Percentiles rank a stretch among this genome's conserved stretches.
Evolutionary conservation across 2,797 vertebrate genomes (phyloP).

Genomic region (Sebastes iracundus): DNA sequence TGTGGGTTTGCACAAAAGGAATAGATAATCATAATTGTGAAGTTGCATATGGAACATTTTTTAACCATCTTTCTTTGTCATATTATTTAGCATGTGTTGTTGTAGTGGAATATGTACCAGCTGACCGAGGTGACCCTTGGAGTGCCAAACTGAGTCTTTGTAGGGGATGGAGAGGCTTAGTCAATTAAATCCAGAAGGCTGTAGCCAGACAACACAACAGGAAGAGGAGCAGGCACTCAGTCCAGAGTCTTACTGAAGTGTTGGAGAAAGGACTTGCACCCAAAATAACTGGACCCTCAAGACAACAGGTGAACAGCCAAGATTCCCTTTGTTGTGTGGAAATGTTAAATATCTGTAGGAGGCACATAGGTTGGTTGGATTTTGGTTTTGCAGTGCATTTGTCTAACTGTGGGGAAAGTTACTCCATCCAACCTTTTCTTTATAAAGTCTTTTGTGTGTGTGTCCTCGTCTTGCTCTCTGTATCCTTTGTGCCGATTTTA

Average conservation of each 20-base stretch:
- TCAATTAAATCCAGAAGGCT: constrained; percentile 70
- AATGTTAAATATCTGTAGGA: background rate
- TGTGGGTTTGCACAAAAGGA: background rate
- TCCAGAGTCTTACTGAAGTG: constrained; percentile 12
- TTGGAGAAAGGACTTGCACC: constrained; percentile 3
- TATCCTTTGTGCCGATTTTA: background rate
- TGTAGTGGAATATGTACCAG: constrained; percentile 5
- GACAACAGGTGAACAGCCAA: constrained; percentile 46
- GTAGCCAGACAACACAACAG: constrained; percentile 42
- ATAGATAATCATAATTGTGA: background rate
- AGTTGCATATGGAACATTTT: background rate
- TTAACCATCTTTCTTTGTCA: background rate
- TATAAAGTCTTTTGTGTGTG: background rate
- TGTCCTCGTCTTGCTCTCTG: background rate
- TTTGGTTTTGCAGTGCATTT: background rate
- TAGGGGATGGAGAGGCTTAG: constrained; percentile 70
- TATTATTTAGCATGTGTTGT: background rate
- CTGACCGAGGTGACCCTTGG: constrained; percentile 31
- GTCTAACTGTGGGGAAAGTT: background rate
- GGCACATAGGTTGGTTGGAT: background rate
- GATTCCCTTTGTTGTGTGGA: background rate
- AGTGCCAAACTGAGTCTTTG: constrained; percentile 44
- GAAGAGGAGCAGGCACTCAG: constrained; percentile 38
- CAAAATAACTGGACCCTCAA: constrained; percentile 2
- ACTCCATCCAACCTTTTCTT: background rate